phyloP scores from a whole-genome alignment of 92 coral and sea anemone species.

The Actinernus sp. region DNA sequence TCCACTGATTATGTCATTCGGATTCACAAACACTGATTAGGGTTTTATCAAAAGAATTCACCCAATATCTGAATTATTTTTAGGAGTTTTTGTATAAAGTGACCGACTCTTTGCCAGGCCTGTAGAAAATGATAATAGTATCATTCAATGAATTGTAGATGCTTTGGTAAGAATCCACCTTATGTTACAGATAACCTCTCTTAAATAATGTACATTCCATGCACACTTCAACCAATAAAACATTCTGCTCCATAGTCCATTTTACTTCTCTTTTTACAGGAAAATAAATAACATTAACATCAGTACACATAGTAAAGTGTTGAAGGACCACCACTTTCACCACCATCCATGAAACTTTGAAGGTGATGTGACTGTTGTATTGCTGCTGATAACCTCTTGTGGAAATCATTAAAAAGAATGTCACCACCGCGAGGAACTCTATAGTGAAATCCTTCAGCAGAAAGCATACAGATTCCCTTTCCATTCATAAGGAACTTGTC shows the following conservation, averaged over 20 bases:
- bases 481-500: slow-evolving; percentile 99
- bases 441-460: slow-evolving; percentile 83
- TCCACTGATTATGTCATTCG: too few species aligned
- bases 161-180: too few species aligned
- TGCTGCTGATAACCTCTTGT: slow-evolving; percentile 82
- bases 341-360: slow-evolving; percentile 73
- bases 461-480: slow-evolving; percentile 95
- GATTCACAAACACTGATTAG: too few species aligned
- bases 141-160: too few species aligned
- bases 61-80: too few species aligned
- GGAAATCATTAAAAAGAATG: slow-evolving; percentile 84
- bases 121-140: too few species aligned
- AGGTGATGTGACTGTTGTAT: slow-evolving; percentile 72
- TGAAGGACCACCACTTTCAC: slow-evolving; percentile 53
- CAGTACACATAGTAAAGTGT: slow-evolving; percentile 86
- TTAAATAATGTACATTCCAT: slow-evolving; percentile 84
- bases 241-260: slow-evolving; percentile 48
- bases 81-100: too few species aligned
- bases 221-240: slow-evolving; percentile 50
- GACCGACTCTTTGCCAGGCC: too few species aligned
- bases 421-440: slow-evolving; percentile 97
- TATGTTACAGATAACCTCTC: too few species aligned
- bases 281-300: slow-evolving; percentile 52
- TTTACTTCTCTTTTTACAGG: slow-evolving; percentile 51
- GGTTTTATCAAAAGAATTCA: too few species aligned